These are phyloP conservation scores for Cryptotermes secundus DNA, from an alignment of 1,140 invertebrate genomes.

Conservation along the genomic window DNA sequence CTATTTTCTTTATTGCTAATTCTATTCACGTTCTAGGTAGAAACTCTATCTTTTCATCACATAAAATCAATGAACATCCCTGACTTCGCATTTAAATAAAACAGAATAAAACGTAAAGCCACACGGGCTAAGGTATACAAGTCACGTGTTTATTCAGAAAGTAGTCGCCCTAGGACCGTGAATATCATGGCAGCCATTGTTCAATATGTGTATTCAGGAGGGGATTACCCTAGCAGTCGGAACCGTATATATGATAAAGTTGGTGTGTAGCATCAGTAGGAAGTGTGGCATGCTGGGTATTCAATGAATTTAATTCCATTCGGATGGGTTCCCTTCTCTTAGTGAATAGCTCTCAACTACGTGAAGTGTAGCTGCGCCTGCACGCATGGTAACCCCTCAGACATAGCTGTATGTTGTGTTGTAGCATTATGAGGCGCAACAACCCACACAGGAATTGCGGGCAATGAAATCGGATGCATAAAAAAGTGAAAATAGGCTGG, in stretches of 20 bases:
- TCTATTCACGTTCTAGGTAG: too few relatives aligned
- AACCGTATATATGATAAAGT: neutral
- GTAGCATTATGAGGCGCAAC: neutral
- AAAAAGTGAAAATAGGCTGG: neutral
- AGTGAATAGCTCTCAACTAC: neutral
- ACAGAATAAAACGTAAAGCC: neutral
- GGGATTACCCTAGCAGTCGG: neutral
- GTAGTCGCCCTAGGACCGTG: neutral
- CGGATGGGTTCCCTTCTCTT: neutral
- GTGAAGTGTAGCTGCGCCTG: neutral
- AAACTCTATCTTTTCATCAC: too few relatives aligned
- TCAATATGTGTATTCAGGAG: neutral
- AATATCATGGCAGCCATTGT: neutral
- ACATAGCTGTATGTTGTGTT: neutral
- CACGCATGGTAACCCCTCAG: neutral
- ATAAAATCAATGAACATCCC: neutral
- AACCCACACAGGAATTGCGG: neutral
- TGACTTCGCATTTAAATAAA: neutral
- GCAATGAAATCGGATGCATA: neutral
- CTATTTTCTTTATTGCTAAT: too few relatives aligned
- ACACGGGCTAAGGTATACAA: neutral
- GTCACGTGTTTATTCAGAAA: neutral
- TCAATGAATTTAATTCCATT: conserved; percentile 13
- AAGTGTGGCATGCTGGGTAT: neutral
- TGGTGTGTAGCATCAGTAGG: neutral